A percentile compares a stretch with the other conserved stretches of the same genome.
Conservation (phyloP, 2,888 invertebrate genomes). For the Colostygia pectinataria region DNA sequence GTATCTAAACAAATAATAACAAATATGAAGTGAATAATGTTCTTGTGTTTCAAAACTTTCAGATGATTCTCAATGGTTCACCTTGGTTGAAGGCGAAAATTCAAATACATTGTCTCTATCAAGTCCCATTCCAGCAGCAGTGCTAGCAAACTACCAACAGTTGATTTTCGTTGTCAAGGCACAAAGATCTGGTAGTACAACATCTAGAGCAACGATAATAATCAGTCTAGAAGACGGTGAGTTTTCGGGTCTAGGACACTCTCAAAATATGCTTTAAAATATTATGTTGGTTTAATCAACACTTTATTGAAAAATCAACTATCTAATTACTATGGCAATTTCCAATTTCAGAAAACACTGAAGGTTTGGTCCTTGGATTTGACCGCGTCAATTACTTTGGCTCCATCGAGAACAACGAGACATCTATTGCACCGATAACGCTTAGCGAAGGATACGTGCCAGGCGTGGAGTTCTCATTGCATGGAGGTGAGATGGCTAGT, state of each 20-base stretch:
- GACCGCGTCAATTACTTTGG: conserved; percentile 43
- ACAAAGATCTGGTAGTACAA: conserved; percentile 3
- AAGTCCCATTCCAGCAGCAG: conserved; percentile 36
- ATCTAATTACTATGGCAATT: too few species aligned
- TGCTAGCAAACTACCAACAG: conserved; percentile 33
- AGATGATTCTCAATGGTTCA: conserved; percentile 25
- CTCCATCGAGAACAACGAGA: conserved; percentile 30
- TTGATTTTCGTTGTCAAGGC: conserved; percentile 30
- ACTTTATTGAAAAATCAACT: neutral
- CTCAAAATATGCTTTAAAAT: neutral
- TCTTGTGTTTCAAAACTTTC: neutral
- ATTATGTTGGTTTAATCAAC: neutral
- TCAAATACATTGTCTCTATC: conserved; percentile 25
- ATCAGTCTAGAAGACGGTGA: conserved; percentile 8
- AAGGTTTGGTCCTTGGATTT: conserved; percentile 36
- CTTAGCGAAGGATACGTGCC: conserved; percentile 41
- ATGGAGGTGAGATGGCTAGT: conserved; percentile 41
- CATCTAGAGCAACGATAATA: conserved; percentile 4
- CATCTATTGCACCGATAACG: conserved; percentile 38
- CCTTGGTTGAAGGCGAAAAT: conserved; percentile 12
- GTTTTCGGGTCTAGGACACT: too few species aligned
- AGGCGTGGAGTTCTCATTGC: conserved; percentile 39
- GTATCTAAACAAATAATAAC: neutral
- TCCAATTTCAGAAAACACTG: conserved; percentile 7
- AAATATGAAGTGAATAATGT: neutral